Percentiles rank a stretch among this genome's conserved stretches.
Evolutionary conservation across 1,140 invertebrate genomes (phyloP).

Genomic region (Arion vulgaris): DNA sequence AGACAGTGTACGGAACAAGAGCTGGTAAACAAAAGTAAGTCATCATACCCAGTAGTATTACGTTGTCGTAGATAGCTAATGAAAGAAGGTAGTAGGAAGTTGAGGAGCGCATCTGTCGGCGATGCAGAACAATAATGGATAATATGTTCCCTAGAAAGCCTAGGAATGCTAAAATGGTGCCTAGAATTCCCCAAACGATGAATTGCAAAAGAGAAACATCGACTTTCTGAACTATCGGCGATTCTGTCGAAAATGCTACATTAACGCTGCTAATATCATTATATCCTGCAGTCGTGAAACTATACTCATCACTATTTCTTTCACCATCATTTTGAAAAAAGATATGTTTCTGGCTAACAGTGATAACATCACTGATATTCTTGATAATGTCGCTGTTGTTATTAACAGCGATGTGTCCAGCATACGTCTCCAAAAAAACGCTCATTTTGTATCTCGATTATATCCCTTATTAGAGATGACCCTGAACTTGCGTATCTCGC

Average conservation of each 20-base stretch:
- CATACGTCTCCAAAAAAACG: neutral
- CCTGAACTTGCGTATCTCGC: no score
- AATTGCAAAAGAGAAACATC: slow-evolving; percentile 54
- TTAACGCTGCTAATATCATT: neutral
- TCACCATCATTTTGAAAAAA: neutral
- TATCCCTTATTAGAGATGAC: no score
- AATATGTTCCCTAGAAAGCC: slow-evolving; percentile 68
- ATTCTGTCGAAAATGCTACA: neutral
- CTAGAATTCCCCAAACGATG: slow-evolving; percentile 73
- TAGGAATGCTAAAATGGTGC: slow-evolving; percentile 79
- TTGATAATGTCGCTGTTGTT: neutral
- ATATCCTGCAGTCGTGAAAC: neutral
- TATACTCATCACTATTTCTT: neutral
- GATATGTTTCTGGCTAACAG: neutral
- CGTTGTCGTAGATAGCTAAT: slow-evolving; percentile 67
- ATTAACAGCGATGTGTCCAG: neutral
- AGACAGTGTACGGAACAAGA: slow-evolving; percentile 81
- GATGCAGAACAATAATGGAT: slow-evolving; percentile 67
- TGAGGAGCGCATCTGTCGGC: slow-evolving; percentile 67
- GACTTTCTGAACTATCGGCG: neutral
- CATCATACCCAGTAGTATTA: slow-evolving; percentile 80
- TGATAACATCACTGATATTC: neutral
- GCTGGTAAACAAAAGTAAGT: slow-evolving; percentile 81
- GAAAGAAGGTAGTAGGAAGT: slow-evolving; percentile 70
- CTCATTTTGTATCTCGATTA: neutral